Evolutionary conservation across 2,113 vertebrate species (phyloP).

Genomic region (Pica pica): DNA sequence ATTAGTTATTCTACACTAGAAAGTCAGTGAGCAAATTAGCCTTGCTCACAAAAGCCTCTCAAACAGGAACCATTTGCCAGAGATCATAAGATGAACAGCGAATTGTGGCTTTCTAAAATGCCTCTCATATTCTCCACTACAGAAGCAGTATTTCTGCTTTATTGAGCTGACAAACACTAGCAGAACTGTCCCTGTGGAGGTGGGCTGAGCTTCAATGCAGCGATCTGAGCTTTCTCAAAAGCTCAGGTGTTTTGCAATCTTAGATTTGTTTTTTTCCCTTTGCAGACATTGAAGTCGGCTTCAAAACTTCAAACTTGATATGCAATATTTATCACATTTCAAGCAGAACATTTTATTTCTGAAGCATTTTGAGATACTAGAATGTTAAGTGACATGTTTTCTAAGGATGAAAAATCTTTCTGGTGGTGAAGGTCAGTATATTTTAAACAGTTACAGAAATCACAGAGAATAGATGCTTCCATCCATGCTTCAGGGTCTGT

Average conservation of each 20-base stretch:
- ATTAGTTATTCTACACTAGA: constrained; percentile 7
- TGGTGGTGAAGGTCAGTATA: neutral
- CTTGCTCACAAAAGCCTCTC: neutral
- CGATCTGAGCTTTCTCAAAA: neutral
- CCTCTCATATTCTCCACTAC: neutral
- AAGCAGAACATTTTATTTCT: neutral
- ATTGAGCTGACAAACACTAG: neutral
- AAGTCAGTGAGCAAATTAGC: constrained; percentile 14
- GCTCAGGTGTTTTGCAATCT: neutral
- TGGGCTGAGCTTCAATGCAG: neutral
- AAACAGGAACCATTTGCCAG: neutral
- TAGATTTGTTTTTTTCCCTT: neutral
- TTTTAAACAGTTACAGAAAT: neutral
- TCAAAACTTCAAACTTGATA: neutral
- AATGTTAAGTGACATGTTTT: neutral
- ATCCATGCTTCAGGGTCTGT: neutral
- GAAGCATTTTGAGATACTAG: neutral
- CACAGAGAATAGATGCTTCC: neutral
- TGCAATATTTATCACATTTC: neutral
- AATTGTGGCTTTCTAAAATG: constrained; percentile 13
- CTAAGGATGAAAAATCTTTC: neutral
- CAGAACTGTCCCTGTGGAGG: neutral
- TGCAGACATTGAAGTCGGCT: neutral
- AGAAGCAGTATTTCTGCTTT: constrained; percentile 6
- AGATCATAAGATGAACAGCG: constrained; percentile 18